phyloP scores from a whole-genome alignment of 2,797 vertebrate genomes.

The Chaetodon trifasciatus region DNA sequence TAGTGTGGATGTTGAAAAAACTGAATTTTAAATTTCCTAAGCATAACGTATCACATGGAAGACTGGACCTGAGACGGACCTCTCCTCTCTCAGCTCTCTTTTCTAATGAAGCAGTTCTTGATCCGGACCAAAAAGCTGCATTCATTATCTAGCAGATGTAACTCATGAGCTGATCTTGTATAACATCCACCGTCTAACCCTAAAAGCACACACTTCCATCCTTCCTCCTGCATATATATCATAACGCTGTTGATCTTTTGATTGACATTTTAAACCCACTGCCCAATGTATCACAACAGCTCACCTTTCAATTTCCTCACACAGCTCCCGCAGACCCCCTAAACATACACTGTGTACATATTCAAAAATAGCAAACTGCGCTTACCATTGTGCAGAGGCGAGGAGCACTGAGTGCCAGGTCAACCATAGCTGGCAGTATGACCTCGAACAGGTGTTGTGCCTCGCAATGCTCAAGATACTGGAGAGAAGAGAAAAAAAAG shows the following conservation, averaged over 20 bases:
- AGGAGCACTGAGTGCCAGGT: conserved; percentile 89
- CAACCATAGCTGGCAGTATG: conserved; percentile 92
- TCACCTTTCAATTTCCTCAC: neutral
- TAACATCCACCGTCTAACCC: conserved; percentile 36
- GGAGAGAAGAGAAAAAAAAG: conserved; percentile 43
- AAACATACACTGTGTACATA: neutral
- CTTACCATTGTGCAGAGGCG: conserved; percentile 93
- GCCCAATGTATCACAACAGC: neutral
- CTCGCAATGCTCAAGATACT: conserved; percentile 91
- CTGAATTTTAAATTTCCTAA: conserved; percentile 46
- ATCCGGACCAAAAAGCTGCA: conserved; percentile 37
- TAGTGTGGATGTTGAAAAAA: neutral
- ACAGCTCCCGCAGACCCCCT: neutral
- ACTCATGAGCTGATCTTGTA: conserved; percentile 49
- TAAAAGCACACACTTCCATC: conserved; percentile 16
- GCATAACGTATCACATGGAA: conserved; percentile 58
- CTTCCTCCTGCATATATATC: neutral
- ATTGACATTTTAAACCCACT: conserved; percentile 2
- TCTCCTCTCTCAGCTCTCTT: conserved; percentile 45
- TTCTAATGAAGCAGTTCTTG: conserved; percentile 68
- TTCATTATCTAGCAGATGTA: conserved; percentile 60
- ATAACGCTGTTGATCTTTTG: neutral
- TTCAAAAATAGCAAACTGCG: neutral
- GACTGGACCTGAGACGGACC: conserved; percentile 54
- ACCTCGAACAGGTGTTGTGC: conserved; percentile 88